These are phyloP conservation scores for Nettapus auritus DNA, from an alignment of 2,113 vertebrate genomes.

Conservation along the genomic window DNA sequence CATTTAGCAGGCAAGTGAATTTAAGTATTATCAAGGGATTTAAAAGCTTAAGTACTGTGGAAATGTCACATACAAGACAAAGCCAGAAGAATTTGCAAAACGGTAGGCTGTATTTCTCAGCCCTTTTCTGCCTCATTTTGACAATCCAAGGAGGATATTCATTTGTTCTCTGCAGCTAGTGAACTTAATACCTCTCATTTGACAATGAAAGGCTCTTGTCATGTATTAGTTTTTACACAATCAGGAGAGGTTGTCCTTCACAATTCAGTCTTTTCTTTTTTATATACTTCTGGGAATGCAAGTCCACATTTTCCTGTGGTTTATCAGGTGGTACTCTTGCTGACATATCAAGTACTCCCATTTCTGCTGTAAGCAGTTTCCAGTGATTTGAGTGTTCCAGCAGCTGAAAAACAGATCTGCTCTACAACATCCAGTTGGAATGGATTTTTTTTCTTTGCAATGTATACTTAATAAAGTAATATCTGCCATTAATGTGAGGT, in stretches of 20 bases:
- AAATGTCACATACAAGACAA: background rate
- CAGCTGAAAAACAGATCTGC: background rate
- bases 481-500: background rate
- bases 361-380: background rate
- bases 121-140: background rate
- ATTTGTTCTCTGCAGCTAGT: background rate
- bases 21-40: background rate
- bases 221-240: background rate
- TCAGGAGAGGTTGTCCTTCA: background rate
- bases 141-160: background rate
- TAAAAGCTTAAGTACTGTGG: background rate
- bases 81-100: background rate
- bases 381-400: background rate
- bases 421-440: background rate
- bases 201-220: background rate
- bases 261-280: background rate
- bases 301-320: background rate
- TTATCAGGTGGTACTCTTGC: background rate
- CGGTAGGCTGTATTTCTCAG: background rate
- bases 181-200: background rate
- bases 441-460: background rate
- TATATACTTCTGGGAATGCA: background rate
- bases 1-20: background rate
- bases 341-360: background rate
- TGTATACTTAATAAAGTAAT: background rate